Conservation (phyloP, 2,113 vertebrate genomes). For the Saccopteryx bilineata region DNA sequence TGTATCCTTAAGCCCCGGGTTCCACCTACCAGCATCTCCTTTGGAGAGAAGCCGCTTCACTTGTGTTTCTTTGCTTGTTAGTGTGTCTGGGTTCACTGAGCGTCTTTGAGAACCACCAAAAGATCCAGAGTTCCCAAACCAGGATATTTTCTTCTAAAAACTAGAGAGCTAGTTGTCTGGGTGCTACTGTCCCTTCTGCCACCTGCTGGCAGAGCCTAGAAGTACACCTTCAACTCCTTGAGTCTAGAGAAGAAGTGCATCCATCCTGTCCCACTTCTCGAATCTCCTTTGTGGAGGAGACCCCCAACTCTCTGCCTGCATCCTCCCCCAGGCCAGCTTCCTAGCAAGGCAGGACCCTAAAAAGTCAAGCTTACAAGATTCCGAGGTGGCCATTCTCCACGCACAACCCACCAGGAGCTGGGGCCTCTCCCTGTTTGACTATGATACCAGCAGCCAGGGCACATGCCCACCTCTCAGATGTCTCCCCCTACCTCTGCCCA, state of each 20-base stretch:
- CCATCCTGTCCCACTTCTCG: not conserved
- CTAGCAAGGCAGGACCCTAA: conserved; percentile 14
- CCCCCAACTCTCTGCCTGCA: not conserved
- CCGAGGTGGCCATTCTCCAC: too few species aligned
- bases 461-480: not conserved
- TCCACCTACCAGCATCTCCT: not conserved
- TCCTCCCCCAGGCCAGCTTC: not conserved
- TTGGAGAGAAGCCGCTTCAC: not conserved
- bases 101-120: conserved; percentile 11
- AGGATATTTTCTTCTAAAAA: not conserved
- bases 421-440: not conserved
- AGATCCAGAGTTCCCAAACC: not conserved
- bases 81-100: not conserved
- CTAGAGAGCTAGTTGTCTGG: not conserved
- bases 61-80: not conserved
- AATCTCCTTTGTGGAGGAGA: not conserved
- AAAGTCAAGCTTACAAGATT: not conserved
- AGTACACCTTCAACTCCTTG: conserved; percentile 10
- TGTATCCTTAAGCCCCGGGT: not conserved
- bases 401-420: not conserved
- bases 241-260: not conserved
- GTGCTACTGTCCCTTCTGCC: not conserved
- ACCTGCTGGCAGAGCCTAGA: conserved; percentile 53
- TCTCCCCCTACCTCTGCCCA: not conserved
- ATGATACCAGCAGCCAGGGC: not conserved